These are phyloP conservation scores for Clarias gariepinus DNA, from an alignment of 2,113 vertebrate genomes.

Conservation along the genomic window DNA sequence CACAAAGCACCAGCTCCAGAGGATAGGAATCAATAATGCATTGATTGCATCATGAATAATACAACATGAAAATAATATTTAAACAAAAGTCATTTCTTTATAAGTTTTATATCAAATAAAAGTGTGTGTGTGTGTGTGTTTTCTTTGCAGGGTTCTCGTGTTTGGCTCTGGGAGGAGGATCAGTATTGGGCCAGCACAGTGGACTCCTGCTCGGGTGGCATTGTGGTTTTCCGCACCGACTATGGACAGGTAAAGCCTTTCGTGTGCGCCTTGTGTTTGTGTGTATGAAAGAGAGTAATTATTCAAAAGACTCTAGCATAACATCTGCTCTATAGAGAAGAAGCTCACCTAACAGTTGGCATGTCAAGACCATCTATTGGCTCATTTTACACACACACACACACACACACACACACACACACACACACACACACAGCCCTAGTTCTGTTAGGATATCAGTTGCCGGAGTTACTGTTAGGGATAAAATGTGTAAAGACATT, in stretches of 20 bases:
- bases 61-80: neutral
- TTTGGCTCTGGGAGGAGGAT: conserved; percentile 91
- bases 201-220: conserved; percentile 86
- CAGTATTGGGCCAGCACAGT: conserved; percentile 90
- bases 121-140: conserved; percentile 5
- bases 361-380: neutral
- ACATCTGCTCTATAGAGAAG: conserved; percentile 49
- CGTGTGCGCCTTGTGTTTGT: neutral
- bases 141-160: conserved; percentile 82
- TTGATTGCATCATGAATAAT: neutral
- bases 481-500: neutral
- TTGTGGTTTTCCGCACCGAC: conserved; percentile 85
- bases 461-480: neutral
- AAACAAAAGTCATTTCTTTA: neutral
- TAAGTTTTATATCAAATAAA: neutral
- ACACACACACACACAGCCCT: conserved; percentile 6
- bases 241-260: conserved; percentile 83
- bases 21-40: neutral
- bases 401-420: conserved; percentile 7
- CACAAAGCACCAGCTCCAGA: neutral
- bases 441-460: neutral
- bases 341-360: conserved; percentile 38
- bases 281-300: conserved; percentile 27
- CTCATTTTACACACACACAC: conserved; percentile 22
- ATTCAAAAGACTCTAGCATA: conserved; percentile 27